phyloP scores from a whole-genome alignment of 2,797 vertebrate genomes.

The Okamejei kenojei region DNA sequence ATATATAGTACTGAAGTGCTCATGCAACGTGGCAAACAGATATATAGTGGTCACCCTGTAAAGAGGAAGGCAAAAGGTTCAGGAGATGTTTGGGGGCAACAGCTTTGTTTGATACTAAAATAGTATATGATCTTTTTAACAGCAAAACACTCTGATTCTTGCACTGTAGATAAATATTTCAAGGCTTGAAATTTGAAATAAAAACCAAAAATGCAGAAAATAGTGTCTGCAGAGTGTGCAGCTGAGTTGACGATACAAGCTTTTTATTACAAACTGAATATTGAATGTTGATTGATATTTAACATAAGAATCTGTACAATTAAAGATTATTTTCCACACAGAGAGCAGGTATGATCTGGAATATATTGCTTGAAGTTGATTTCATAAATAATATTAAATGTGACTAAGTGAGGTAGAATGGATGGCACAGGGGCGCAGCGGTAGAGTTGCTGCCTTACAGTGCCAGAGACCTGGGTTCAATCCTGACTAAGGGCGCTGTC shows the following conservation, averaged over 20 bases:
- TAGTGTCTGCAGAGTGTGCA: no score
- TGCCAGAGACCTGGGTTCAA: no score
- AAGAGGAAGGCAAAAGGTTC: not conserved
- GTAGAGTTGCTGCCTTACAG: no score
- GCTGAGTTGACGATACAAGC: no score
- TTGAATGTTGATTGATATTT: not conserved
- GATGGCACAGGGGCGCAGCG: no score
- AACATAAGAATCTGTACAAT: not conserved
- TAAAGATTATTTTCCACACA: not conserved
- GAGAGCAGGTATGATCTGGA: not conserved
- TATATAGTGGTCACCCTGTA: not conserved
- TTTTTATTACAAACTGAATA: no score
- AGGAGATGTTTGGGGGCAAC: not conserved
- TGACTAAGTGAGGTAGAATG: not conserved
- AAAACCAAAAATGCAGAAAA: no score
- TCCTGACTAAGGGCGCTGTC: no score
- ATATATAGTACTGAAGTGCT: not conserved
- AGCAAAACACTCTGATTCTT: not conserved
- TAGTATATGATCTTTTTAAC: not conserved
- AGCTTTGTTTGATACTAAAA: not conserved
- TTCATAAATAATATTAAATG: not conserved
- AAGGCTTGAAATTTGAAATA: no score
- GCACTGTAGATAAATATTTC: not conserved
- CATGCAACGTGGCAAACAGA: not conserved
- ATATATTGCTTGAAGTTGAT: not conserved